Base-by-base conservation (phyloP, 64 coral and sea anemone genomes). In the Dendrophyllia cribrosa region DNA sequence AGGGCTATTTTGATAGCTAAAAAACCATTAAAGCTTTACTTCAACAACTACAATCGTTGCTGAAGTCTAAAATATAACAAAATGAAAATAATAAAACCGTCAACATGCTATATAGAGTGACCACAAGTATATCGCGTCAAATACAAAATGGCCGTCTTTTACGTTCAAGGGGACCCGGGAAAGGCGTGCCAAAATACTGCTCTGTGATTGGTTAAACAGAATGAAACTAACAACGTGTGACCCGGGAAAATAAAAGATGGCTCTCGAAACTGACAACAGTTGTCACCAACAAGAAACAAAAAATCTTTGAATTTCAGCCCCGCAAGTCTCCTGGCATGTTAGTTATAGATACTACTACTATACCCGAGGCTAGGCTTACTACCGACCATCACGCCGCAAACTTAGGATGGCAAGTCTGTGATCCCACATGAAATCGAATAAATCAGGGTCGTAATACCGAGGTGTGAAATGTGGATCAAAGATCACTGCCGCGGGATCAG, bases 201-300 rank as follows among this genome's bases (percentile, higher is more conserved):
- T 63, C 58, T 46, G 75, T 46, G 78, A 82, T 82, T 82, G 78
- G 78, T 82, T 25, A 9, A 78, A 60, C 23, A 17, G 9, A 26
- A 77, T 51, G 13, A 46, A 7, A 14, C 19, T 24, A 10, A n/a
- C 4, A 51, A 76, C 63, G n/a, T n/a, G n/a, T 56, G 7, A 3
- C 61, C 61, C 17, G 61, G 13, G 61, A 64, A n/a, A n/a, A n/a
- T n/a, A 64, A 7, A 56, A 56, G 3, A 56, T 56, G 53, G 53
- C 7, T 56, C 53, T 56, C 53, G 53, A 56, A 9, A 12, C 12
- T 3, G n/a, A n/a, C n/a, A n/a, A n/a, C n/a, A n/a, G 34, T 34
- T 34, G 34, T 34, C 34, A 34, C 0, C 34, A 34, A 34, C 34
- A 34, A 34, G 34, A 34, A 2, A 34, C 34, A 34, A 34, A 34